Evolutionary conservation across 2,113 vertebrate species (phyloP), one percentile per base, ranked within the genome.

Genomic region (Irena cyanogastra): DNA sequence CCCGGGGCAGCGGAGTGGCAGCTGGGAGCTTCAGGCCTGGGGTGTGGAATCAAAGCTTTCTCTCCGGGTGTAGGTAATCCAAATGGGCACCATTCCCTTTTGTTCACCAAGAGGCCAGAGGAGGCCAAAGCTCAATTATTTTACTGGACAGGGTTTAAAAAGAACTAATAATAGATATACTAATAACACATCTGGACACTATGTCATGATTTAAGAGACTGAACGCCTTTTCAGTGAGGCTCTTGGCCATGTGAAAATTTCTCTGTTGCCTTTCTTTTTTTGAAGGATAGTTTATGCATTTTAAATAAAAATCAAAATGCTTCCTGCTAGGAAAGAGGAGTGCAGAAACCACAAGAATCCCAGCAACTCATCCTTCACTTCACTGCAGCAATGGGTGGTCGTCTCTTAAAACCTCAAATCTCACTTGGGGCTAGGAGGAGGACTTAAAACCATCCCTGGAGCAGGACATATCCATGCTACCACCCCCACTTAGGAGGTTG

Each of bases 141-240:
- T 81, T 87, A 59, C n/a, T 91, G 89, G 86, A 52, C n/a, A 72
- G 47, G 37, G 42, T 90, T 72, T 77, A 5, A 50, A 83, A 86
- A 78, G 56, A 92, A 75, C 52, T 63, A 83, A 81, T 80, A 92
- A 85, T 93, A 97, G 63, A n/a, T 45, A 31, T 65, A 78, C 77
- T 96, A 94, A 83, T 80, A 93, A 80, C 83, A 69, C 60, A 91
- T 85, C 66, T 94, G 90, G 80, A 93, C 60, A 81, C 19, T 53
- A 21, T 78, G 70, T 79, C 28, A 35, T 93, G 90, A 95, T 92
- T 95, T 93, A 96, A 72, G 57, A 35, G 21, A 72, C 49, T 6
- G 1, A 80, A 80, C 80, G 54, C 37, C 47, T 95, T 95, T 91
- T 83, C 66, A 95, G 35, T 39, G 35, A 35, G 37, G 26, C 52